Base-by-base conservation (phyloP, 2,113 vertebrate species). In the Atractosteus spatula region DNA sequence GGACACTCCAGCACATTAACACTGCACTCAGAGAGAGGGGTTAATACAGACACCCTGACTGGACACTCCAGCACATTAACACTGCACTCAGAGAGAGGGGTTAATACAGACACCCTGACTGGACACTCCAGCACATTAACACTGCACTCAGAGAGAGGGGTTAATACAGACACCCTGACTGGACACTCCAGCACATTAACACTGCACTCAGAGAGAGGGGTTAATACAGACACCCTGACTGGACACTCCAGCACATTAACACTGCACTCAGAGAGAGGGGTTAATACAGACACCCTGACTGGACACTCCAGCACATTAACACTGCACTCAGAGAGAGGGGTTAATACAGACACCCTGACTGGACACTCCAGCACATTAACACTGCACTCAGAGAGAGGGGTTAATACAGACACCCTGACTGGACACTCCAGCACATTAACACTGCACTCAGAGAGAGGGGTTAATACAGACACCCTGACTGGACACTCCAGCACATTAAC, bases 1-100 rank as follows among this genome's bases (percentile, higher is more conserved):
- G 8, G 47, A 51, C 8, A 51, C 47, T 7, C 47, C 47, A 10
- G 8, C 2, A 51, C 47, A 51, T 10, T 7, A 29, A 29, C 17
- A 29, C 17, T 29, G 17, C 17, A 29, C 17, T 29, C 1, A 72
- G 74, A 66, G 78, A 72, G 70, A 1, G 43, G 64, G 43, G 17
- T 29, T 29, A 0, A 29, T 29, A 29, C 17, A 29, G 17, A 29
- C 17, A 29, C 17, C 1, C 17, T 29, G 17, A 29, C 17, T 29
- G 17, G 17, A 29, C 17, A 29, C 17, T 29, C 17, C 17, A 29
- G 17, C 1, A 29, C 17, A 29, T 29, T 29, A 29, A 29, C 17
- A 29, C 17, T 29, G 17, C 17, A 29, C 17, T 29, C 1, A 74
- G 68, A 62, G 13, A 17, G 62, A 29, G 62, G 29, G 62, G 7